A percentile compares a stretch with the other conserved stretches of the same genome.
phyloP scores from a whole-genome alignment of 2,113 vertebrate genomes.

The Nothocercus julius region DNA sequence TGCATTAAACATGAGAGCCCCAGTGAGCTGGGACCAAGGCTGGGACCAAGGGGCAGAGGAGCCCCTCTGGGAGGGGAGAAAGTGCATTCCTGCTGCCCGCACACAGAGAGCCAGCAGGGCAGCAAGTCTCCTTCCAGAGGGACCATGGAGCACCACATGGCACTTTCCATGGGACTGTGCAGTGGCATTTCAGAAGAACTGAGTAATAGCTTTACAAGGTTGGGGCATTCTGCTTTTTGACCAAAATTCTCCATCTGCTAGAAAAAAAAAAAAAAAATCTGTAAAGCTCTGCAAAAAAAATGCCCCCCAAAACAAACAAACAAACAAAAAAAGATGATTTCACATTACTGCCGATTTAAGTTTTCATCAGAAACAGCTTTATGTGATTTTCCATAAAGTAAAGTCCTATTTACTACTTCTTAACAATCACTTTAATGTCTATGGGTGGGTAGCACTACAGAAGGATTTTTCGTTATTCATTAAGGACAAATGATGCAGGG shows the following conservation, averaged over 20 bases:
- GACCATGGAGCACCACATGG: background rate
- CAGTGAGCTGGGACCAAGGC: background rate
- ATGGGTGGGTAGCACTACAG: slow-evolving; percentile 41
- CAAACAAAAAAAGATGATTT: background rate
- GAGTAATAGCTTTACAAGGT: background rate
- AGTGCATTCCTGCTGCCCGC: too few relatives aligned
- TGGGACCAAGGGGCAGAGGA: too few relatives aligned
- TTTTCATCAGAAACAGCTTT: background rate
- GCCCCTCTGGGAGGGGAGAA: background rate
- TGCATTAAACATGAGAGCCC: background rate
- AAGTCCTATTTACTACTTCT: slow-evolving; percentile 26
- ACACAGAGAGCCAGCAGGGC: background rate
- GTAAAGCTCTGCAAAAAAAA: background rate
- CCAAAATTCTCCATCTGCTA: background rate
- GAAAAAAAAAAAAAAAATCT: background rate
- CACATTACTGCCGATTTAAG: background rate
- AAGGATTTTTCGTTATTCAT: slow-evolving; percentile 60
- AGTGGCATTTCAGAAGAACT: background rate
- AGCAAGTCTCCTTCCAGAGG: background rate
- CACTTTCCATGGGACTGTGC: background rate
- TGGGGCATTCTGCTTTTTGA: background rate
- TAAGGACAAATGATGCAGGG: slow-evolving; percentile 23
- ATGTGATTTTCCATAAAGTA: background rate
- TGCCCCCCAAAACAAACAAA: too few relatives aligned
- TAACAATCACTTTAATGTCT: slow-evolving; percentile 4